These are phyloP conservation scores for Aldabrachelys gigantea DNA, from an alignment of 2,113 vertebrate species.

Conservation along the genomic window DNA sequence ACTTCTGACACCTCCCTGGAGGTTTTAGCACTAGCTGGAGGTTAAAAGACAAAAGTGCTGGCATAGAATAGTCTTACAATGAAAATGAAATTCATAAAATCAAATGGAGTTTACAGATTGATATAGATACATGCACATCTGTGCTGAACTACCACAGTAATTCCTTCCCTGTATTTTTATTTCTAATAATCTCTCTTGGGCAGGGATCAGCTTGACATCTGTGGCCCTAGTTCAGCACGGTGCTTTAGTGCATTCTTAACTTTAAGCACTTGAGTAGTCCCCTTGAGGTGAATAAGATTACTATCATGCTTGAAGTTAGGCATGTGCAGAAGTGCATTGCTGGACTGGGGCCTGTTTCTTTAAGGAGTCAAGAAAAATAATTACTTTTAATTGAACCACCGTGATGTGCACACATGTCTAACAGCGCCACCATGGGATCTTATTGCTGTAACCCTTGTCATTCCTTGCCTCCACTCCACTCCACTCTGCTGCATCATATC, in stretches of 20 bases:
- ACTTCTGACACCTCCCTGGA: background rate
- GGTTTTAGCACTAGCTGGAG: background rate
- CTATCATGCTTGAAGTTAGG: background rate
- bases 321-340: background rate
- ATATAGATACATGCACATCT: background rate
- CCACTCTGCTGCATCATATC: background rate
- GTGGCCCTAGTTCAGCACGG: background rate
- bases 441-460: too few relatives aligned
- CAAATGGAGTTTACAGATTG: background rate
- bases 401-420: background rate
- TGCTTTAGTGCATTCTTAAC: background rate
- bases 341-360: background rate
- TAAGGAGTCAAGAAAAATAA: background rate
- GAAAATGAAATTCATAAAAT: background rate
- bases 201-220: background rate
- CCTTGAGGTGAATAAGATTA: background rate
- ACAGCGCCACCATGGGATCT: background rate
- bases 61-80: background rate
- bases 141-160: background rate
- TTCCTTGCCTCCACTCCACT: too few relatives aligned
- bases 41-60: background rate
- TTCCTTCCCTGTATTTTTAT: background rate
- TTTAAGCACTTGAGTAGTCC: background rate
- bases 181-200: background rate
- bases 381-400: background rate